phyloP scores from a whole-genome alignment of 1,140 invertebrate genomes.

The Dinothrombium tinctorium region DNA sequence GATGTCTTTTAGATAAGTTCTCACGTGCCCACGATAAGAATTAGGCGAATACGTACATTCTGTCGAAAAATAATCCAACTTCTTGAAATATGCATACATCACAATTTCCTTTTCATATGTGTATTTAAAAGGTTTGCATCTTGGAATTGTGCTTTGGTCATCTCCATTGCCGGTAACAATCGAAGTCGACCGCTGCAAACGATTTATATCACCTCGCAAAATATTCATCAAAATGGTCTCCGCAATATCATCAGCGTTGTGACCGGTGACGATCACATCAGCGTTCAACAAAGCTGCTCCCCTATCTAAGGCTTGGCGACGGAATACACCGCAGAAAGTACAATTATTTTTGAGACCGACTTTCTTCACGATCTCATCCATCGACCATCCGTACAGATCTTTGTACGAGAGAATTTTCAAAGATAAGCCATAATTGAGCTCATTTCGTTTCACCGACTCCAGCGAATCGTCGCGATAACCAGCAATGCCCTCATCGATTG shows the following conservation, averaged over 20 bases:
- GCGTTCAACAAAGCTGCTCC: conserved; percentile 65
- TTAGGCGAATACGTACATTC: conserved; percentile 97
- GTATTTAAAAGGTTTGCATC: conserved; percentile 94
- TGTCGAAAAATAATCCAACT: conserved; percentile 94
- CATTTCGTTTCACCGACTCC: conserved; percentile 82
- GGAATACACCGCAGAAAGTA: conserved; percentile 93
- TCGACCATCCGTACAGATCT: conserved; percentile 98
- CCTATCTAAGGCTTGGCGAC: conserved; percentile 81
- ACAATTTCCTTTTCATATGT: conserved; percentile 99
- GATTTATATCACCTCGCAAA: conserved; percentile 78
- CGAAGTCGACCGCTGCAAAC: conserved; percentile 34
- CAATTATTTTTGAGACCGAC: conserved; percentile 96
- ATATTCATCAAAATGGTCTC: conserved; percentile 97
- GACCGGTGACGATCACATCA: conserved; percentile 80
- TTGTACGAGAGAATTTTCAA: conserved; percentile 92
- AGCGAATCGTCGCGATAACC: conserved; percentile 80
- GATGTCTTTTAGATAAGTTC: conserved; percentile 79
- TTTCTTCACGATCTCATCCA: conserved; percentile 89
- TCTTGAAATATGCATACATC: conserved; percentile 95
- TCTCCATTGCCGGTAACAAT: conserved; percentile 11
- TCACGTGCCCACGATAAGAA: conserved; percentile 81
- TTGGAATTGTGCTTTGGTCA: conserved; percentile 32
- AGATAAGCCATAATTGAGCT: conserved; percentile 73
- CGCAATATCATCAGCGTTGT: conserved; percentile 98
- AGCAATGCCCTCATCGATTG: conserved; percentile 95